A percentile compares a stretch with the other conserved stretches of the same genome.
Evolutionary conservation across 2,797 vertebrate genomes (phyloP).

Genomic region (Salmo trutta): DNA sequence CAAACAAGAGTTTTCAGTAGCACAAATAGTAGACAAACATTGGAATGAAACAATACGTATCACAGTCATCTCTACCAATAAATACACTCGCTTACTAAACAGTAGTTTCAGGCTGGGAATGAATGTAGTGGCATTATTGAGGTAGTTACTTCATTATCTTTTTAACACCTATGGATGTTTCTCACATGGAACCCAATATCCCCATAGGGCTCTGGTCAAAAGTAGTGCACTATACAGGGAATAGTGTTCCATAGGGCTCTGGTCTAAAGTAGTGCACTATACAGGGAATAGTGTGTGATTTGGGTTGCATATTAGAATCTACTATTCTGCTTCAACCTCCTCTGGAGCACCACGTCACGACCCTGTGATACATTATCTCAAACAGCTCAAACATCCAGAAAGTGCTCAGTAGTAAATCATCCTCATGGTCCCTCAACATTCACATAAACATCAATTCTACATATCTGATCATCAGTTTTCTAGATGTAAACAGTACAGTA

Average conservation of each 20-base stretch:
- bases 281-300: background rate
- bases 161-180: background rate
- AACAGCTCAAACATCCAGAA: slow-evolving; percentile 54
- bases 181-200: background rate
- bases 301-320: background rate
- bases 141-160: slow-evolving; percentile 48
- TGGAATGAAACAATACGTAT: background rate
- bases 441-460: slow-evolving; percentile 35
- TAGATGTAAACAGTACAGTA: slow-evolving; percentile 42
- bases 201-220: background rate
- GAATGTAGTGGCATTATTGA: slow-evolving; percentile 43
- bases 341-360: background rate
- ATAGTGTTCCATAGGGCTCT: background rate
- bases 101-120: slow-evolving; percentile 35
- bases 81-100: slow-evolving; percentile 48
- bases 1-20: slow-evolving; percentile 37
- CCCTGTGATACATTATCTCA: background rate
- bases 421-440: slow-evolving; percentile 42
- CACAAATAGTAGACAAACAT: background rate
- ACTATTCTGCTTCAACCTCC: background rate
- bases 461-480: slow-evolving; percentile 18
- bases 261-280: background rate
- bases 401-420: slow-evolving; percentile 65
- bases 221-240: slow-evolving; percentile 1
- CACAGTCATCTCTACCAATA: background rate